These are phyloP conservation scores for Astropecten irregularis DNA, from an alignment of 53 echinoderm and acorn worm species.

Conservation along the genomic window DNA sequence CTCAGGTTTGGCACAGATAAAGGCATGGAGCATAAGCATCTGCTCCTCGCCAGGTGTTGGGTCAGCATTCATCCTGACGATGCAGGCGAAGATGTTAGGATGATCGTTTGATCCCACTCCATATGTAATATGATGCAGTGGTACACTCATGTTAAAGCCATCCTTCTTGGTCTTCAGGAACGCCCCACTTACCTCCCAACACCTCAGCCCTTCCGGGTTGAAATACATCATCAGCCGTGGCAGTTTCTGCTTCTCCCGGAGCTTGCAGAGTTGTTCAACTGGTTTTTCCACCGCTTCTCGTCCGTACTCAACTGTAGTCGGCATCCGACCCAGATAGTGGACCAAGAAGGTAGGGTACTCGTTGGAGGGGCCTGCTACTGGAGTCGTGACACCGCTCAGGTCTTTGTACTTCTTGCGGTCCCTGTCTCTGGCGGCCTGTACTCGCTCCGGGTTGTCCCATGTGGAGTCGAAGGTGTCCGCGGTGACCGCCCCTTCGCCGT, in stretches of 20 bases:
- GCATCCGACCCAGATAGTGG: conserved; percentile 93
- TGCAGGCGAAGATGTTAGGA: conserved; percentile 91
- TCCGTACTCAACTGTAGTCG: conserved; percentile 83
- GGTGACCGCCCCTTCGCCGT: neutral
- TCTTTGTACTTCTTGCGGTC: conserved; percentile 83
- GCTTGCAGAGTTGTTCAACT: conserved; percentile 86
- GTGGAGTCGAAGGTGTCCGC: neutral
- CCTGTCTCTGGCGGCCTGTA: conserved; percentile 54
- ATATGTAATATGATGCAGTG: conserved; percentile 91
- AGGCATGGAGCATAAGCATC: conserved; percentile 86
- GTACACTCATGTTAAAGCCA: conserved; percentile 74
- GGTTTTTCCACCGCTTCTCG: conserved; percentile 88
- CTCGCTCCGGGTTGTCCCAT: neutral
- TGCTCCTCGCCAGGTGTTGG: conserved; percentile 68
- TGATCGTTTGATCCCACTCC: conserved; percentile 85
- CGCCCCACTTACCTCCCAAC: conserved; percentile 77
- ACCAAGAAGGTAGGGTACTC: conserved; percentile 92
- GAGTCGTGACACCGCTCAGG: conserved; percentile 69
- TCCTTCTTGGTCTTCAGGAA: conserved; percentile 86
- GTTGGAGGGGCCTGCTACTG: conserved; percentile 44
- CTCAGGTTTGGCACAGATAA: conserved; percentile 87
- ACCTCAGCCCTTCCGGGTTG: conserved; percentile 83
- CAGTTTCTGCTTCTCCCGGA: conserved; percentile 93
- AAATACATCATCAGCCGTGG: conserved; percentile 77
- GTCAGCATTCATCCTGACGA: conserved; percentile 83